phyloP scores from a whole-genome alignment of 2,113 vertebrate genomes.

The Callospermophilus lateralis region DNA sequence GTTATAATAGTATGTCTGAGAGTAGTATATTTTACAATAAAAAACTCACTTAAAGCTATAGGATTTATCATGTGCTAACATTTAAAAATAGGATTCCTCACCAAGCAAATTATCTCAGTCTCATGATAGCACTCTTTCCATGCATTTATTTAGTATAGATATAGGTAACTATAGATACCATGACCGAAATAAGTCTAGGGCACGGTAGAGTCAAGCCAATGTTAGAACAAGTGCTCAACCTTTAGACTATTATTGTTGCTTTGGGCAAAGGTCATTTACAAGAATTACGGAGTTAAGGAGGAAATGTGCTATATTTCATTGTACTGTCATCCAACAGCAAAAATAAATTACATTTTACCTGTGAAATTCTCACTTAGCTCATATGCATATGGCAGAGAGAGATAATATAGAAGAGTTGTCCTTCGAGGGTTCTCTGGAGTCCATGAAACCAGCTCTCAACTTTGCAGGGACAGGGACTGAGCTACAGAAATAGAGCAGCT shows the following conservation, averaged over 20 bases:
- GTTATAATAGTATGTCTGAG: background rate
- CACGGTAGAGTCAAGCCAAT: background rate
- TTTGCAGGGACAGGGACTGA: background rate
- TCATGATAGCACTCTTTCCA: background rate
- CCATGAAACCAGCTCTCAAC: background rate
- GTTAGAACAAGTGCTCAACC: background rate
- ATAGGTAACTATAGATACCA: background rate
- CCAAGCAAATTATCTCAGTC: background rate
- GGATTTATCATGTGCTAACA: background rate
- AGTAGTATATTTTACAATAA: background rate
- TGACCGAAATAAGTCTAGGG: background rate
- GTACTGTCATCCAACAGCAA: background rate
- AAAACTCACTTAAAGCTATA: background rate
- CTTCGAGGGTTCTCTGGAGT: background rate
- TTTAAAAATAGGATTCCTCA: background rate
- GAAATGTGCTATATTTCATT: background rate
- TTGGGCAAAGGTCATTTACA: background rate
- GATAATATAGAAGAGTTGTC: background rate
- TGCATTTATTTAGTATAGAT: background rate
- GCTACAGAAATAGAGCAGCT: background rate
- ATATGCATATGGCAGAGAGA: background rate
- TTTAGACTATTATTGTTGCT: constrained; percentile 6
- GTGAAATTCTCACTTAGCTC: background rate
- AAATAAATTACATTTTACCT: background rate
- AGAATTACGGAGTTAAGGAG: background rate